Evolutionary conservation across 2,797 vertebrate genomes (phyloP).

Genomic region (Pitangus sulphuratus): DNA sequence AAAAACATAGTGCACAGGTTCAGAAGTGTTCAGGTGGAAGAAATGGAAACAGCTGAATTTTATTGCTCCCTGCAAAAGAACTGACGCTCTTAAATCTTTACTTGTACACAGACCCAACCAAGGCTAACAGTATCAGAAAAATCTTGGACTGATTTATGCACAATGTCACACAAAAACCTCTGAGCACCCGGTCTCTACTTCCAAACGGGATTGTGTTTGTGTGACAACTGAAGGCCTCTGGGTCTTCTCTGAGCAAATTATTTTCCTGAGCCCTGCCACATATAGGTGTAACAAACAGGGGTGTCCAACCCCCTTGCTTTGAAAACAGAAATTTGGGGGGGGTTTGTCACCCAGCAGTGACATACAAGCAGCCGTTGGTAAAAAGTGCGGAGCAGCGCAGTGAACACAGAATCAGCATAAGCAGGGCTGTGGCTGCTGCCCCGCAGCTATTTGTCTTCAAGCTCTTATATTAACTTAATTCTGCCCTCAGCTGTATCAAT

Average conservation of each 20-base stretch:
- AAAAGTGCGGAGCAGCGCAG: not conserved
- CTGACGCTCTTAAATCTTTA: conserved; percentile 5
- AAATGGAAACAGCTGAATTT: conserved; percentile 28
- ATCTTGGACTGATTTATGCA: not conserved
- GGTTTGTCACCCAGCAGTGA: rapidly evolving
- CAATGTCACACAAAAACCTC: not conserved
- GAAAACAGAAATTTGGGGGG: not conserved
- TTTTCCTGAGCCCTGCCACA: not conserved
- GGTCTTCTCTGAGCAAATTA: not conserved
- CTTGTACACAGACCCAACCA: not conserved
- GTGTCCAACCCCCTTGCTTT: rapidly evolving
- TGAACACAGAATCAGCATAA: rapidly evolving
- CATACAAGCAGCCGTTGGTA: rapidly evolving
- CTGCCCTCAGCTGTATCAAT: not conserved
- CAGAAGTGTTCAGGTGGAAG: conserved; percentile 47
- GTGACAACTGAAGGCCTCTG: rapidly evolving
- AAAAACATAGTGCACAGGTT: not conserved
- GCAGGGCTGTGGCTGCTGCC: not conserved
- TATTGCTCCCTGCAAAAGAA: conserved; percentile 7
- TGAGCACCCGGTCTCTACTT: not conserved
- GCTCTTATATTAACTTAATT: not conserved
- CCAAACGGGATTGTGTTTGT: rapidly evolving
- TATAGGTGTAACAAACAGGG: rapidly evolving
- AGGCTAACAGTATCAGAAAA: not conserved
- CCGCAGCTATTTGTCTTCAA: not conserved